Conservation (phyloP, 2,888 invertebrate genomes). For the Macaria notata region DNA sequence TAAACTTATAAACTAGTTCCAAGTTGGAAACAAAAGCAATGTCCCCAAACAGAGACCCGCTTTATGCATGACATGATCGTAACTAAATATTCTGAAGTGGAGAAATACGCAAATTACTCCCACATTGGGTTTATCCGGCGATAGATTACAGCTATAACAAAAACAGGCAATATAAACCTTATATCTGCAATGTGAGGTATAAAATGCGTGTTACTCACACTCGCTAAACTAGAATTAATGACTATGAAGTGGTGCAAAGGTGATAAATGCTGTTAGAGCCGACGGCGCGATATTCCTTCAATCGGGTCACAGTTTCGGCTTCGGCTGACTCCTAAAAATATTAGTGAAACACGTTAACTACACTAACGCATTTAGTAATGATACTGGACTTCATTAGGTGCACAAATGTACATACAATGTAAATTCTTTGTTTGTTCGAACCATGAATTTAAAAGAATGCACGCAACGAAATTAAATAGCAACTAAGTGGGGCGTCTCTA, state of each 20-base stretch:
- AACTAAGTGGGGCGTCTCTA: not conserved
- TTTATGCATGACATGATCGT: conserved; percentile 5
- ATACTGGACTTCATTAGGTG: conserved; percentile 22
- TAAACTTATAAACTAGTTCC: too few species aligned
- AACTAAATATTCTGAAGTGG: conserved; percentile 4
- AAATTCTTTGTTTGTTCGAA: not conserved
- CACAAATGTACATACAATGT: not conserved
- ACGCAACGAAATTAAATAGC: not conserved
- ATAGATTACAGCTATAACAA: conserved; percentile 1
- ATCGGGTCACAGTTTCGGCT: conserved; percentile 74
- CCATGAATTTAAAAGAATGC: not conserved
- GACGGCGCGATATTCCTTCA: conserved; percentile 54
- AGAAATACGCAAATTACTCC: conserved; percentile 13
- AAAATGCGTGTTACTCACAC: conserved; percentile 10
- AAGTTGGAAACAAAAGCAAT: too few species aligned
- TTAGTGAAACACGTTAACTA: conserved; percentile 51
- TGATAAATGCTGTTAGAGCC: conserved; percentile 48
- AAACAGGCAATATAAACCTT: conserved; percentile 7
- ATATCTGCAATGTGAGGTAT: conserved; percentile 2
- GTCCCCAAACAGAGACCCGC: too few species aligned
- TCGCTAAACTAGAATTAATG: conserved; percentile 18
- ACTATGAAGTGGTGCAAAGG: conserved; percentile 37
- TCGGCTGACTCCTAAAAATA: conserved; percentile 71
- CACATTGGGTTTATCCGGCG: conserved; percentile 3
- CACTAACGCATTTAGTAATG: conserved; percentile 10